Percentiles rank a stretch among this genome's conserved stretches.
Conservation (phyloP, 2,888 invertebrate genomes). For the Spisula solida region DNA sequence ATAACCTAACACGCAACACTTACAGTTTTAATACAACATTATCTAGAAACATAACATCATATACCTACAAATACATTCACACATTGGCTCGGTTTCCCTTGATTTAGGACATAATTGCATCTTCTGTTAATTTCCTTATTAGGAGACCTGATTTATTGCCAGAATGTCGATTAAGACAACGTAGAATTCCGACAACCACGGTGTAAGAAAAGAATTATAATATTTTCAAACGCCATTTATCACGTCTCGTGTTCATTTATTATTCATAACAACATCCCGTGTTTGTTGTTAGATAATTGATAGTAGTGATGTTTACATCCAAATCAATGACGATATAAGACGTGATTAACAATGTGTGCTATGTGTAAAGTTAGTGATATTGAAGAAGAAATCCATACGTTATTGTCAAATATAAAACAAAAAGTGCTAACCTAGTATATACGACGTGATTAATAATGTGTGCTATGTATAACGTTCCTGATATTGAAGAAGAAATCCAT, state of each 20-base stretch:
- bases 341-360: not conserved
- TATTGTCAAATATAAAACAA: not conserved
- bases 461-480: not conserved
- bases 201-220: not conserved
- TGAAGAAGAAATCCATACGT: conserved; percentile 12
- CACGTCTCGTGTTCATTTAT: conserved; percentile 3
- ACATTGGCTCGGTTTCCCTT: not conserved
- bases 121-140: conserved; percentile 27
- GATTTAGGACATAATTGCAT: conserved; percentile 8
- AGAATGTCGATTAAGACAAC: conserved; percentile 16
- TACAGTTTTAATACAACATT: not conserved
- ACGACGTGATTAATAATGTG: not conserved
- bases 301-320: not conserved
- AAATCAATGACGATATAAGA: conserved; percentile 16
- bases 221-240: conserved; percentile 27
- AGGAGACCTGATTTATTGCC: not conserved
- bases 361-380: not conserved
- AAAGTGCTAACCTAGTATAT: not conserved
- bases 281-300: conserved; percentile 1
- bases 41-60: not conserved
- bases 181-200: not conserved
- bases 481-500: not conserved
- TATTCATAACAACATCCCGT: conserved; percentile 1
- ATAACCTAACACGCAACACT: not conserved
- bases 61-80: not conserved